phyloP scores from a whole-genome alignment of 2,113 vertebrate genomes.

The Scomber colias region DNA sequence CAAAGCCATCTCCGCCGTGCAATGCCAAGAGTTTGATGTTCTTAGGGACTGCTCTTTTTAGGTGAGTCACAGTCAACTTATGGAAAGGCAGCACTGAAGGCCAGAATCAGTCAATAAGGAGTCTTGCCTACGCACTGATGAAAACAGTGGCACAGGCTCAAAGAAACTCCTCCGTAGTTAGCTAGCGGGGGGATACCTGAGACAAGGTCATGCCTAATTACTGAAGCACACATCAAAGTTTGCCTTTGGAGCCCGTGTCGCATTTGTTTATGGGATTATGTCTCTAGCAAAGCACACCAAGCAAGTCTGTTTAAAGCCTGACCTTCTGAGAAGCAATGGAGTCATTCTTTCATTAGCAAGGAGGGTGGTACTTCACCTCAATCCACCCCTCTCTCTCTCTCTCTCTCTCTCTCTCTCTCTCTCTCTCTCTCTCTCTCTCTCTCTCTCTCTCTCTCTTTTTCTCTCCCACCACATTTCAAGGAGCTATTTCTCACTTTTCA shows the following conservation, averaged over 20 bases:
- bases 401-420: conserved; percentile 36
- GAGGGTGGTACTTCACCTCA: conserved; percentile 50
- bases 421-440: conserved; percentile 37
- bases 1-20: conserved; percentile 24
- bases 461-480: conserved; percentile 45
- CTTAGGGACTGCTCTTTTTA: conserved; percentile 37
- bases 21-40: conserved; percentile 41
- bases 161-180: conserved; percentile 66
- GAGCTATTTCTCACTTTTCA: conserved; percentile 53
- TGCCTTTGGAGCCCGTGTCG: conserved; percentile 71
- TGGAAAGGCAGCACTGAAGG: conserved; percentile 49
- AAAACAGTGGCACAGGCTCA: conserved; percentile 66
- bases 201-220: conserved; percentile 78
- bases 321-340: conserved; percentile 67
- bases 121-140: conserved; percentile 57
- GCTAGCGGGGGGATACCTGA: conserved; percentile 69
- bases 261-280: conserved; percentile 80
- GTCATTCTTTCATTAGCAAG: conserved; percentile 64
- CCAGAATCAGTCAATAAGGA: conserved; percentile 61
- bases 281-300: conserved; percentile 58
- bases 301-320: conserved; percentile 61
- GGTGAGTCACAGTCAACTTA: conserved; percentile 62
- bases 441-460: conserved; percentile 29
- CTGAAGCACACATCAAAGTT: conserved; percentile 78
- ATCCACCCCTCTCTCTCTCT: conserved; percentile 24